A percentile compares a stretch with the other conserved stretches of the same genome.
Evolutionary conservation across 2,113 vertebrate genomes (phyloP).

Genomic region (Rhinopomastus cyanomelas): DNA sequence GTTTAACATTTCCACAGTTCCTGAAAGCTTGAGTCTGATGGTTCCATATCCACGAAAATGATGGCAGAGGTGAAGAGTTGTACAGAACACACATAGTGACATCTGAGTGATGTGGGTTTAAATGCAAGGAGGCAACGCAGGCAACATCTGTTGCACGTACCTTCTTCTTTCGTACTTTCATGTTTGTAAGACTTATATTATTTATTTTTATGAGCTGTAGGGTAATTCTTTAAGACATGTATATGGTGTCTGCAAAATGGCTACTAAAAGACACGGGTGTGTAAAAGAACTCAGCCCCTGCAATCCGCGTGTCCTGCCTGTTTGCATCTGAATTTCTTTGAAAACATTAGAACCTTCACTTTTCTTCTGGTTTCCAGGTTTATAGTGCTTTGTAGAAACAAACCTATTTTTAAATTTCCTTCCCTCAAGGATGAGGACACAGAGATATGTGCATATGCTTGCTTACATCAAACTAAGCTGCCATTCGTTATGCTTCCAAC

Average conservation of each 20-base stretch:
- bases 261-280: neutral
- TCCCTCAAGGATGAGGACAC: neutral
- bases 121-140: neutral
- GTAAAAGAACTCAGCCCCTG: neutral
- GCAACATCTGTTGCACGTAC: neutral
- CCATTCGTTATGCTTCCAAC: too few relatives aligned
- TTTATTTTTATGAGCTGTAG: neutral
- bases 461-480: neutral
- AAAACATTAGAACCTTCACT: neutral
- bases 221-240: neutral
- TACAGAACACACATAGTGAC: neutral
- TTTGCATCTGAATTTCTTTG: neutral
- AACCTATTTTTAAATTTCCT: neutral
- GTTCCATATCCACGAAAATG: neutral
- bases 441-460: neutral
- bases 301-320: neutral
- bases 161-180: neutral
- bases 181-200: neutral
- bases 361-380: neutral
- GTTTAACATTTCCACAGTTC: neutral
- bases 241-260: neutral
- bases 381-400: neutral
- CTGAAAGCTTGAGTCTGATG: neutral
- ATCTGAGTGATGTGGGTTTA: neutral
- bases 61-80: neutral